Evolutionary conservation across 2,797 vertebrate genomes (phyloP).

Genomic region (Esox lucius): DNA sequence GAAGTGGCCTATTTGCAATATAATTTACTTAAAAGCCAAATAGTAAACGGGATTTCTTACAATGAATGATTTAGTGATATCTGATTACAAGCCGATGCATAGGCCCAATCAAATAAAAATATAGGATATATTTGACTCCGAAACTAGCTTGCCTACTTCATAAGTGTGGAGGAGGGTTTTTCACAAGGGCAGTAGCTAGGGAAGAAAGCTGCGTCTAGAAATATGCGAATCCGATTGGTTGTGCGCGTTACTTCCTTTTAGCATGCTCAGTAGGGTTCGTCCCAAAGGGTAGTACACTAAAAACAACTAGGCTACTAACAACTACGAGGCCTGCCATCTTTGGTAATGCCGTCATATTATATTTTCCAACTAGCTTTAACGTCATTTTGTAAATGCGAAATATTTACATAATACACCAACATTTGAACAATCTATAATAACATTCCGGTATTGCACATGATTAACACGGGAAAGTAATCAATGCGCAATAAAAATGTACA

Average conservation of each 20-base stretch:
- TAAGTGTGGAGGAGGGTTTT: background rate
- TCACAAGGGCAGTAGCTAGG: conserved; percentile 7
- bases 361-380: background rate
- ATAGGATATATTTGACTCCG: background rate
- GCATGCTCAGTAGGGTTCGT: background rate
- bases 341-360: background rate
- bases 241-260: background rate
- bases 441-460: background rate
- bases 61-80: background rate
- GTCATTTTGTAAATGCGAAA: background rate
- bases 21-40: background rate
- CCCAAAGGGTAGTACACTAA: background rate
- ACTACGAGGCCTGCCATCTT: background rate
- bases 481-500: background rate
- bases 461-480: background rate
- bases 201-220: conserved; percentile 2
- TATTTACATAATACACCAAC: background rate
- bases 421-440: background rate
- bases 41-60: background rate
- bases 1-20: background rate
- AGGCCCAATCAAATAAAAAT: background rate
- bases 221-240: conserved; percentile 4
- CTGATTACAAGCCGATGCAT: background rate
- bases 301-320: background rate
- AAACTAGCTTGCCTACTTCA: background rate